A percentile compares a stretch with the other conserved stretches of the same genome.
phyloP scores from a whole-genome alignment of 2,113 vertebrate species.

The Chascanopsetta lugubris region DNA sequence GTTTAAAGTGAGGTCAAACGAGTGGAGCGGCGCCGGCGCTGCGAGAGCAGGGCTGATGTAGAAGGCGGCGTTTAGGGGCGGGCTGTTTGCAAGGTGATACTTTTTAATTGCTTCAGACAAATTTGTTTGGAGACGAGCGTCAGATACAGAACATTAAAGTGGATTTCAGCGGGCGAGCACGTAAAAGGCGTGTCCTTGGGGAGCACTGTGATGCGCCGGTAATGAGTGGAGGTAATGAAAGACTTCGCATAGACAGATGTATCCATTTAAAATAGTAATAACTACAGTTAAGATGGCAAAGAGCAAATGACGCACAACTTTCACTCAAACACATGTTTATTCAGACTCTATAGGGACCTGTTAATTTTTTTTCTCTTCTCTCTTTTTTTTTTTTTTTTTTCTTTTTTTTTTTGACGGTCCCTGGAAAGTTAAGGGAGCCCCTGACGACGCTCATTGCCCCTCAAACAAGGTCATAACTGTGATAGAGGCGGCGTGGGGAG shows the following conservation, averaged over 20 bases:
- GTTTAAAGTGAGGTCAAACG: slow-evolving; percentile 63
- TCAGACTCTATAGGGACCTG: slow-evolving; percentile 74
- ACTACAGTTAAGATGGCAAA: slow-evolving; percentile 84
- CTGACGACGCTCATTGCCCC: slow-evolving; percentile 68
- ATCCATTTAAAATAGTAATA: slow-evolving; percentile 86
- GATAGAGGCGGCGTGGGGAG: slow-evolving; percentile 59
- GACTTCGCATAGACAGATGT: slow-evolving; percentile 85
- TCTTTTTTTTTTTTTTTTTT: slow-evolving; percentile 43
- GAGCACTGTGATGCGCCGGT: slow-evolving; percentile 75
- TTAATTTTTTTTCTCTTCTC: slow-evolving; percentile 44
- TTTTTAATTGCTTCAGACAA: slow-evolving; percentile 85
- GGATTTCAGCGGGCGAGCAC: slow-evolving; percentile 80
- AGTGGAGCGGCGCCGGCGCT: slow-evolving; percentile 32
- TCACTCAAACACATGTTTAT: slow-evolving; percentile 77
- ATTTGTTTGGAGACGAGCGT: slow-evolving; percentile 83
- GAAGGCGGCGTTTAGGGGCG: slow-evolving; percentile 61
- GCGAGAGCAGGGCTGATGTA: slow-evolving; percentile 58
- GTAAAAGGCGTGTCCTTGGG: slow-evolving; percentile 83
- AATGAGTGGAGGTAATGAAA: slow-evolving; percentile 87
- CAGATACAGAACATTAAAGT: slow-evolving; percentile 81
- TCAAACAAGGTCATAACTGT: slow-evolving; percentile 78
- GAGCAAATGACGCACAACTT: slow-evolving; percentile 82
- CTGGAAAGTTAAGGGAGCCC: slow-evolving; percentile 64
- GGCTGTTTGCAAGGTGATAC: slow-evolving; percentile 76
- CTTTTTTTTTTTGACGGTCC: slow-evolving; percentile 54